Base-by-base conservation (phyloP, 1,140 invertebrate species). In the Drosophila insularis region DNA sequence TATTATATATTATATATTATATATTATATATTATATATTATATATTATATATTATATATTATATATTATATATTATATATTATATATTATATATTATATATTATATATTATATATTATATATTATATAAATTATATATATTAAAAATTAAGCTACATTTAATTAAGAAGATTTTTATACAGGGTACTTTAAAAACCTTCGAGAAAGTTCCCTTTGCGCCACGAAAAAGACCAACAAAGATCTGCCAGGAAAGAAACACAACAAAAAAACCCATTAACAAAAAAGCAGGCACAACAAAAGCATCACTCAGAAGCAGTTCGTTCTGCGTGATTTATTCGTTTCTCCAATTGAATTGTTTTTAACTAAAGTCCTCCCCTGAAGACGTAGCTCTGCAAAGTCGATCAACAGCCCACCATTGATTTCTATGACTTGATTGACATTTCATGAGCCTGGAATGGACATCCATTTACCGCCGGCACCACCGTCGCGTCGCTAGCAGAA, bases 321-420 rank as follows among this genome's bases (percentile, higher is more conserved):
- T 84, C 74, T 64, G 75, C 53, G 79, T 90, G 87, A 90, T 90
- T 90, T 90, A 90, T 90, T 90, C 81, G 82, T 82, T 84, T 74
- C 67, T 74, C 75, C 87, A 90, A 90, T 90, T 90, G 87, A 90
- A 90, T 90, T 90, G 87, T 90, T 90, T 90, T 71, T 69, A 68
- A 78, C 65, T 53, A 53, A 65, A 71, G 31, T 39, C 60, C 43
- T 43, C 55, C 17, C 35, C 72, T 62, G 32, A 62, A 35, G 62
- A 39, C 32, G 46, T 65, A 74, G 56, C 56, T 61, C 68, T 78
- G 66, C 75, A 78, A 71, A 78, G 67, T 78, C 63, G 77, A 77
- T 78, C 74, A 78, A 75, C 62, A 54, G 55, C 56, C 63, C 46
- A n/a, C 35, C 46, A 37, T 61, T 69, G 74, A 71, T 77, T 77